Evolutionary conservation across 1,140 invertebrate genomes (phyloP).

Genomic region (Episyrphus balteatus): DNA sequence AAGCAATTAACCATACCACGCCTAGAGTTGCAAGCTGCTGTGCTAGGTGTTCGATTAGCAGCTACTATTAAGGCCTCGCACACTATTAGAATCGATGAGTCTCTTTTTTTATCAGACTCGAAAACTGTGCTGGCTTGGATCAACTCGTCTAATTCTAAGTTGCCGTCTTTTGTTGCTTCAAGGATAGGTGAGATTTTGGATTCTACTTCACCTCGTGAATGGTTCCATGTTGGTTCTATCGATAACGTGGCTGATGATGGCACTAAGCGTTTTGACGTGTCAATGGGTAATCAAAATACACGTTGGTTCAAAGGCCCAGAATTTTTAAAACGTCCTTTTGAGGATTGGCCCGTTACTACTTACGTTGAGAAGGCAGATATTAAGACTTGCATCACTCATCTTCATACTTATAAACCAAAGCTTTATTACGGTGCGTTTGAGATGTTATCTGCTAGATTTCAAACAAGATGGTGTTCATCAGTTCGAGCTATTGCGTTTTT

Average conservation of each 20-base stretch:
- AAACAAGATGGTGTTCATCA: too few species aligned
- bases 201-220: conserved; percentile 8
- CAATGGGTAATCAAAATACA: too few species aligned
- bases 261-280: too few species aligned
- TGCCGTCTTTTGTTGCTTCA: conserved; percentile 16
- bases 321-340: too few species aligned
- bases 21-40: conserved; percentile 34
- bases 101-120: background rate
- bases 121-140: conserved; percentile 1
- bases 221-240: conserved; percentile 17
- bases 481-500: too few species aligned
- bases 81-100: background rate
- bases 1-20: conserved; percentile 26
- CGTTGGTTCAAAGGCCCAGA: too few species aligned
- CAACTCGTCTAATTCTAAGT: background rate
- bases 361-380: too few species aligned
- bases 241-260: conserved; percentile 24
- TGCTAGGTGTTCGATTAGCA: conserved; percentile 23
- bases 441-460: too few species aligned
- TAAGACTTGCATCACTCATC: too few species aligned
- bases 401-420: too few species aligned
- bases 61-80: background rate
- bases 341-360: too few species aligned
- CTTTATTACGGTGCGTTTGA: too few species aligned
- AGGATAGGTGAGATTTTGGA: conserved; percentile 15